A percentile compares a stretch with the other conserved stretches of the same genome.
These are phyloP conservation scores for Emydoidea blandingii DNA, from an alignment of 2,797 vertebrate species.

Conservation along the genomic window DNA sequence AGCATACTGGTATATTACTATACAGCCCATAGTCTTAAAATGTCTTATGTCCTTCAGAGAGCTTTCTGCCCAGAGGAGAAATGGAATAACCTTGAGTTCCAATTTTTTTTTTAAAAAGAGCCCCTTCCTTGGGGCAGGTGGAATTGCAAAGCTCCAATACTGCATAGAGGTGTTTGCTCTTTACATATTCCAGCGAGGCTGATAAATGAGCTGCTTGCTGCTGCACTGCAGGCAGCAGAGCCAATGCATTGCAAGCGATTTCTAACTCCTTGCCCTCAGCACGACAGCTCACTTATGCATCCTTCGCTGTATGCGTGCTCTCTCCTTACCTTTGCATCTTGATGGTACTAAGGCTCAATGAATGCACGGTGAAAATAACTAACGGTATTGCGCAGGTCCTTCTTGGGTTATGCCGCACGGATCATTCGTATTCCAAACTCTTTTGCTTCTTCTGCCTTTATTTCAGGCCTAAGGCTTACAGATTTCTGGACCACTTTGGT, in stretches of 20 bases:
- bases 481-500: not conserved
- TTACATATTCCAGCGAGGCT: not conserved
- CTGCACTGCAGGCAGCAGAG: slow-evolving; percentile 48
- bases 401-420: not conserved
- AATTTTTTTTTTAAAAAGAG: not conserved
- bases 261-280: not conserved
- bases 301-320: not conserved
- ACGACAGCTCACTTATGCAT: not conserved
- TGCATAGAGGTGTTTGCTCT: not conserved
- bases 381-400: not conserved
- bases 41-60: not conserved
- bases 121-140: not conserved
- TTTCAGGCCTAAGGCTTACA: not conserved
- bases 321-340: not conserved
- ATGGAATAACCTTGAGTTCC: not conserved
- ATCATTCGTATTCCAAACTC: not conserved
- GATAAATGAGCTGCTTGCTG: not conserved
- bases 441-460: not conserved
- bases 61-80: not conserved
- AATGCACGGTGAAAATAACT: not conserved
- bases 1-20: not conserved
- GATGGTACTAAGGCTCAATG: not conserved
- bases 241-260: not conserved
- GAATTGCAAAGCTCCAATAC: not conserved
- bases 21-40: not conserved